Conservation (phyloP, 2,888 invertebrate species). For the Callyntrura sp. region DNA sequence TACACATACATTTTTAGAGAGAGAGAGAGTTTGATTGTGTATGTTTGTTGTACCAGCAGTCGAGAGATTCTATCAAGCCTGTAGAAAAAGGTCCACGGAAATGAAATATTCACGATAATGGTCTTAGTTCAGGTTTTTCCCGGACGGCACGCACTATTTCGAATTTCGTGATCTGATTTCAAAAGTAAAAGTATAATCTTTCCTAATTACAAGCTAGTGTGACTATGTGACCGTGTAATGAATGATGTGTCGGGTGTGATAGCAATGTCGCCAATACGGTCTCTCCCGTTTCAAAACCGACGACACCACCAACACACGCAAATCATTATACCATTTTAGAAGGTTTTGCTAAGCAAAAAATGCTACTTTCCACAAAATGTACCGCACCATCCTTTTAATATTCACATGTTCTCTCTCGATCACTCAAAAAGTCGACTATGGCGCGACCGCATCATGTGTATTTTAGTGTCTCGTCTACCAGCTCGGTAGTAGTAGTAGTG, state of each 20-base stretch:
- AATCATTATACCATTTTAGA: conserved; percentile 1
- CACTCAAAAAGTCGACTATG: conserved; percentile 4
- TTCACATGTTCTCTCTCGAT: conserved; percentile 24
- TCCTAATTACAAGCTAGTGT: conserved; percentile 49
- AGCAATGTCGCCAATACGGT: neutral
- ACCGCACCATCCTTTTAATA: neutral
- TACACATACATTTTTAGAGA: neutral
- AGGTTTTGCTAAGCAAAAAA: neutral
- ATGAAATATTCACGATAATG: neutral
- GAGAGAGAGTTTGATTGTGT: neutral
- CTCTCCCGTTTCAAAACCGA: neutral
- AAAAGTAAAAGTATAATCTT: conserved; percentile 40
- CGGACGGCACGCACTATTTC: neutral
- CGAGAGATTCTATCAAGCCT: neutral
- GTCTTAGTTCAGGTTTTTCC: neutral
- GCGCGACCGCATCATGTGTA: conserved; percentile 23
- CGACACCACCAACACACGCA: neutral
- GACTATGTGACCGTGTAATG: neutral
- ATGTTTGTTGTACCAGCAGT: neutral
- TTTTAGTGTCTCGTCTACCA: conserved; percentile 3
- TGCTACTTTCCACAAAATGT: neutral
- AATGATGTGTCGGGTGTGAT: conserved; percentile 1
- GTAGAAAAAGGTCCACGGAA: neutral
- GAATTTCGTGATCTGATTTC: conserved; percentile 53
- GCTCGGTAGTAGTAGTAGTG: neutral